Base-by-base conservation (phyloP, 2,113 vertebrate genomes). In the Peucedramus taeniatus region DNA sequence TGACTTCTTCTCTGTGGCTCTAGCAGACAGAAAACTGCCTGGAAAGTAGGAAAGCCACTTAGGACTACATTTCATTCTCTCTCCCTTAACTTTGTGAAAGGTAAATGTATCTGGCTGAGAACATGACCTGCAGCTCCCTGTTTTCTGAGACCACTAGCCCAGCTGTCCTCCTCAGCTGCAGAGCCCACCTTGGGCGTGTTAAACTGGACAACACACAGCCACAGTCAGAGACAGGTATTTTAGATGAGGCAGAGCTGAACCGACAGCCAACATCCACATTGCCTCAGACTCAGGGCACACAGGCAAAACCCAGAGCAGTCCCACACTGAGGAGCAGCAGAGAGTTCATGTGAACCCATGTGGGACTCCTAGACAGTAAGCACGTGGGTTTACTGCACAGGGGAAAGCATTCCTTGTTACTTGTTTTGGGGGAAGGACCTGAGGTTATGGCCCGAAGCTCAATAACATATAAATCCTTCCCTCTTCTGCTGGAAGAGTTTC, bases 211-310 rank as follows among this genome's bases (percentile, higher is more conserved):
- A 31, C 40, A 26, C 49, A 42, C 27, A 80, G 49, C 37, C 30
- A 14, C 42, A 42, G 13, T 13, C 42, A 44, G 59, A 40, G 37
- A 24, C n/a, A n/a, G 45, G 28, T 33, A 21, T 42, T 39, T 31
- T 16, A 30, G 71, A 30, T 3, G n/a, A 39, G 27, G 44, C 1
- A 69, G 33, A 0, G 0, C 37, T 44, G 61, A 85, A 49, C 54
- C 35, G 19, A 49, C 16, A 57, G 37, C n/a, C 60, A 33, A 50
- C 65, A 13, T 2, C 17, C 23, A 9, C 0, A 0, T 9, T 69
- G 45, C 26, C 42, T 66, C 56, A 33, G 35, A 16, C 71, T 54
- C 15, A 1, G 28, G 35, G 22, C 26, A 24, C 27, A 16, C 7
- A 20, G 49, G n/a, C 30, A 56, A 65, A 78, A 53, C 10, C 1